Conservation (phyloP, 2,797 vertebrate genomes). For the Petrocephalus sullivani region DNA sequence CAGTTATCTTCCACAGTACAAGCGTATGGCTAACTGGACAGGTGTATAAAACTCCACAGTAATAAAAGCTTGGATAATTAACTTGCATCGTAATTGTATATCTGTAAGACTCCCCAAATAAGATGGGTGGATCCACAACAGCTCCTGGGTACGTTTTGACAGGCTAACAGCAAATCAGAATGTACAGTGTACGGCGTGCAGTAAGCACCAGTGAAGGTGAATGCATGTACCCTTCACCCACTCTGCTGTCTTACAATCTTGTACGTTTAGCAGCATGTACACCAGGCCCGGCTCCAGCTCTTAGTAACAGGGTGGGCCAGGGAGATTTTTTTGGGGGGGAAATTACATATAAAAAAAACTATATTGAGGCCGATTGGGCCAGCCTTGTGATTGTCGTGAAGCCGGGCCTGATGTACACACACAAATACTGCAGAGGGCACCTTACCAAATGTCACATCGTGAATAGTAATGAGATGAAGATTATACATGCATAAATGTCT, state of each 20-base stretch:
- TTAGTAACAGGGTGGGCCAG: too few relatives aligned
- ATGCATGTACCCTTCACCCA: background rate
- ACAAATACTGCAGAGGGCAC: background rate
- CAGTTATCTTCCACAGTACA: too few relatives aligned
- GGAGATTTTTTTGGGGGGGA: too few relatives aligned
- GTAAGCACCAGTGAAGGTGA: background rate
- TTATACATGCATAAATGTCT: background rate
- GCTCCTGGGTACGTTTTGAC: background rate
- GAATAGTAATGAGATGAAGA: background rate
- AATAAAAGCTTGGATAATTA: background rate
- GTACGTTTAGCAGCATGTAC: background rate
- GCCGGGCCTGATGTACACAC: background rate
- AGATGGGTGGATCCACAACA: background rate
- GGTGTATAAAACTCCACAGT: background rate
- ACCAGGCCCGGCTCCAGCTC: too few relatives aligned
- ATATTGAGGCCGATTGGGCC: too few relatives aligned
- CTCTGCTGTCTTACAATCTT: background rate
- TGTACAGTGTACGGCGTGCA: background rate
- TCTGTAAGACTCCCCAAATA: background rate
- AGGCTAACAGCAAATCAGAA: background rate
- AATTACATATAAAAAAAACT: too few relatives aligned
- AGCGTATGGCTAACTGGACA: too few relatives aligned
- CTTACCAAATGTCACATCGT: background rate
- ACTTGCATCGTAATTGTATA: background rate
- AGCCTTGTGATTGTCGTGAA: too few relatives aligned